These are phyloP conservation scores for Cephalopachus bancanus DNA, from an alignment of 2,797 vertebrate species.

Conservation along the genomic window DNA sequence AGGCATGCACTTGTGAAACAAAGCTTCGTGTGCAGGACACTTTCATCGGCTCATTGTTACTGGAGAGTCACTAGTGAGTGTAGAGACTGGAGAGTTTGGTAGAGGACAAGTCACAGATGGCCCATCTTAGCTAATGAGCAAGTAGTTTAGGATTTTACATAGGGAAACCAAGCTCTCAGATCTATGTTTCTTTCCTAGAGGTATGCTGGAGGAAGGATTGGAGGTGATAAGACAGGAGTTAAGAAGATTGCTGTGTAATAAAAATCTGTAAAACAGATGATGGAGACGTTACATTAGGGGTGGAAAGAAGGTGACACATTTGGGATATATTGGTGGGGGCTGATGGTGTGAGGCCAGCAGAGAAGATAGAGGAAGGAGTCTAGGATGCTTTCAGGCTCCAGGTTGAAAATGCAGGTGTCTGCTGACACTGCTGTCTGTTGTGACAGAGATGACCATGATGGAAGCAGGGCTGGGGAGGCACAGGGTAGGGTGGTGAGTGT, in stretches of 20 bases:
- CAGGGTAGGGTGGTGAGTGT: fast-evolving
- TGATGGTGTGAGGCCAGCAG: not conserved
- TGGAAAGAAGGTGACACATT: not conserved
- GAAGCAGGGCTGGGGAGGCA: not conserved
- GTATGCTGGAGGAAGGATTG: not conserved
- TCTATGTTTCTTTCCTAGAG: not conserved
- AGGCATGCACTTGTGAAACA: not conserved
- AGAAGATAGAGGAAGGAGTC: not conserved
- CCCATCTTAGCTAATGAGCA: not conserved
- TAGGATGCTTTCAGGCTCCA: not conserved
- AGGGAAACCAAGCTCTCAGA: not conserved
- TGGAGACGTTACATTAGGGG: not conserved
- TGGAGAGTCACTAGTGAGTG: not conserved
- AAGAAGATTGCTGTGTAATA: not conserved
- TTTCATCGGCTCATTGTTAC: not conserved
- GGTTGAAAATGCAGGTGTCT: not conserved
- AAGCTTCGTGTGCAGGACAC: not conserved
- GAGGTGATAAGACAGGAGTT: not conserved
- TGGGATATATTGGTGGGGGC: not conserved
- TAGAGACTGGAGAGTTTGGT: not conserved
- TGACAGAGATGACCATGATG: not conserved
- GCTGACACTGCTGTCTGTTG: not conserved
- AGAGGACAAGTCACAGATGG: not conserved
- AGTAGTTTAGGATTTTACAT: not conserved
- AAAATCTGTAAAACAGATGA: not conserved